A percentile compares a stretch with the other conserved stretches of the same genome.
These are phyloP conservation scores for Steinernema hermaphroditum DNA, from an alignment of 2,888 invertebrate species.

Conservation along the genomic window DNA sequence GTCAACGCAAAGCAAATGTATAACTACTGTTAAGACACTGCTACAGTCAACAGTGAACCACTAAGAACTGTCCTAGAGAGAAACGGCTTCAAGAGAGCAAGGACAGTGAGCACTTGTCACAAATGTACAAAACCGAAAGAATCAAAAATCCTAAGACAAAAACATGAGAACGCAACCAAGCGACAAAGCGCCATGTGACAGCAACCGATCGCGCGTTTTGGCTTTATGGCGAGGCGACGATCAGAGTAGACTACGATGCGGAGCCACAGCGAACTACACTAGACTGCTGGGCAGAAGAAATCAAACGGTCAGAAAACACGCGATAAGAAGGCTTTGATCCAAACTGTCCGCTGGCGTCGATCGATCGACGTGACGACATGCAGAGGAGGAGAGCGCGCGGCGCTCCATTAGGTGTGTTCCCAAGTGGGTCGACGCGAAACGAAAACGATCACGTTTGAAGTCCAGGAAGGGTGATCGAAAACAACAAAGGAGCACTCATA, in stretches of 20 bases:
- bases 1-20: too few relatives aligned
- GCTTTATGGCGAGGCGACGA: neutral
- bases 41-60: too few relatives aligned
- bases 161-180: neutral
- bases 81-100: too few relatives aligned
- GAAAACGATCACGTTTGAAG: too few relatives aligned
- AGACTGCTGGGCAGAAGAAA: neutral
- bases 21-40: too few relatives aligned
- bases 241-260: conserved; percentile 6
- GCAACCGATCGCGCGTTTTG: neutral
- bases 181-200: too few relatives aligned
- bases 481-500: too few relatives aligned
- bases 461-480: too few relatives aligned
- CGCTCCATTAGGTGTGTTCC: neutral
- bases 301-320: conserved; percentile 23
- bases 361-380: neutral
- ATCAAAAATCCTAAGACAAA: neutral
- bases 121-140: neutral
- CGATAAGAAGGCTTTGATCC: conserved; percentile 16
- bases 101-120: too few relatives aligned
- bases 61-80: too few relatives aligned
- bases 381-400: neutral
- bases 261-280: neutral
- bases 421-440: too few relatives aligned
- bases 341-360: neutral